These are phyloP conservation scores for Tricholauxania praeusta DNA, from an alignment of 2,888 invertebrate genomes.

Conservation along the genomic window DNA sequence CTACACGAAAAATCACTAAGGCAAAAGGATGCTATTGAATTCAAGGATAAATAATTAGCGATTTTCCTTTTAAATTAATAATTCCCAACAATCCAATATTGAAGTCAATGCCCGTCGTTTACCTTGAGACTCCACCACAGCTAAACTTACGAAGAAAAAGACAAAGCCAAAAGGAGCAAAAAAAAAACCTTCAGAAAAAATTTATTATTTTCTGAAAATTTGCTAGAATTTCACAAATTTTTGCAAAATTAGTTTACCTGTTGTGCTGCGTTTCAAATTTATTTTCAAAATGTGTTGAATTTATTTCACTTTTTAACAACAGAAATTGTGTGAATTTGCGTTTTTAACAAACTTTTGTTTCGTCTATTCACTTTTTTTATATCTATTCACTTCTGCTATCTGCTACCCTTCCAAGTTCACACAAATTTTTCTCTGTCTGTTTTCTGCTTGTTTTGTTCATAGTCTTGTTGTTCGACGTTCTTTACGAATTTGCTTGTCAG, in stretches of 20 bases:
- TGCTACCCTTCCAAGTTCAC: constrained; percentile 25
- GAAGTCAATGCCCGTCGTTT: not conserved
- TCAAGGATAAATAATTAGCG: no score
- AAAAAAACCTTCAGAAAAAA: not conserved
- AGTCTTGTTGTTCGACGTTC: no score
- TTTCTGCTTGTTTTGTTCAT: no score
- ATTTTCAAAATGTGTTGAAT: not conserved
- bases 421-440: not conserved
- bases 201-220: not conserved
- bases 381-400: constrained; percentile 1
- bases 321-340: constrained; percentile 28
- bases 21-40: no score
- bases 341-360: constrained; percentile 22
- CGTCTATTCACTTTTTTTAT: not conserved
- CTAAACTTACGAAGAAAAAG: no score
- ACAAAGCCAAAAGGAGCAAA: not conserved
- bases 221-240: constrained; percentile 10
- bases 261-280: not conserved
- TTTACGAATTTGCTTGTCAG: no score
- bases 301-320: not conserved
- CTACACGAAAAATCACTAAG: no score
- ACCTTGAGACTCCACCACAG: constrained; percentile 2
- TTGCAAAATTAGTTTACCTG: constrained; percentile 7
- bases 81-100: no score
- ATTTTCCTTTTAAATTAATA: no score